phyloP scores from a whole-genome alignment of 2,113 vertebrate species.

The Tenrec ecaudatus region DNA sequence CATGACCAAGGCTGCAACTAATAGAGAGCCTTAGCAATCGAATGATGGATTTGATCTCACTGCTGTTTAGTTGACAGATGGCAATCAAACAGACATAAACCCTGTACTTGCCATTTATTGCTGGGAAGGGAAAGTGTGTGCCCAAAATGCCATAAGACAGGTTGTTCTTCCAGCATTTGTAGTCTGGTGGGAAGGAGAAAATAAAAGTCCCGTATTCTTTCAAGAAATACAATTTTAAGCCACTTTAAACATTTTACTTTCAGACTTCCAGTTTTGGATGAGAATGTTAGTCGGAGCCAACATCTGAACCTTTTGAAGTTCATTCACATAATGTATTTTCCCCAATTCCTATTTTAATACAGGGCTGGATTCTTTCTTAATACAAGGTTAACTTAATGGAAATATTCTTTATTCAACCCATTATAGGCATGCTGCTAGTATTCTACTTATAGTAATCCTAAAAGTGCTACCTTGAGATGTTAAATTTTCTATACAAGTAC shows the following conservation, averaged over 20 bases:
- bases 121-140: conserved; percentile 69
- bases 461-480: conserved; percentile 27
- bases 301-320: conserved; percentile 42
- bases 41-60: conserved; percentile 63
- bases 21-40: conserved; percentile 59
- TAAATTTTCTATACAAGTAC: background rate
- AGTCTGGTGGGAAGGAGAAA: conserved; percentile 73
- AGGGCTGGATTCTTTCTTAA: background rate
- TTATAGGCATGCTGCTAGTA: background rate
- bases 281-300: conserved; percentile 37
- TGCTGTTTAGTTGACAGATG: conserved; percentile 76
- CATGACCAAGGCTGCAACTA: conserved; percentile 50
- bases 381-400: background rate
- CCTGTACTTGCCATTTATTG: conserved; percentile 75
- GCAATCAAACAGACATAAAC: conserved; percentile 72
- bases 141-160: conserved; percentile 74
- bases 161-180: conserved; percentile 79
- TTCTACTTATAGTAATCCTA: background rate
- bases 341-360: conserved; percentile 2
- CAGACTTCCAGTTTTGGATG: conserved; percentile 52
- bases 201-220: conserved; percentile 69
- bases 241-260: conserved; percentile 61
- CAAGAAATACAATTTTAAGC: conserved; percentile 55
- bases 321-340: conserved; percentile 12
- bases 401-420: background rate